Conservation (phyloP, 2,888 invertebrate species). For the Geotrupes spiniger region DNA sequence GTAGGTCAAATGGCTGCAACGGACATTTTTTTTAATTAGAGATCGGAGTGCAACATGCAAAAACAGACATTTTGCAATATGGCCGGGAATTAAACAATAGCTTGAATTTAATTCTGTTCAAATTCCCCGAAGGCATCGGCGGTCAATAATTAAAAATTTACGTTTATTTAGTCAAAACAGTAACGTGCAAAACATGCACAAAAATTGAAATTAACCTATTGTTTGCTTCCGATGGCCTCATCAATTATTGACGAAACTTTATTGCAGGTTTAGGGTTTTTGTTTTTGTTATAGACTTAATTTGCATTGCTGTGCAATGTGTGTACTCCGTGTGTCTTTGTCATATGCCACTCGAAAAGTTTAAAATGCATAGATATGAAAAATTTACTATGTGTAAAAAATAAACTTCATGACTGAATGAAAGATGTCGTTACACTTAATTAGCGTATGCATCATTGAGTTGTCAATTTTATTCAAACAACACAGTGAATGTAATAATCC, state of each 20-base stretch:
- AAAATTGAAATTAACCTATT: slow-evolving; percentile 22
- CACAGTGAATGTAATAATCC: no score
- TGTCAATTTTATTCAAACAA: no score
- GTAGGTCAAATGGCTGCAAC: slow-evolving; percentile 35
- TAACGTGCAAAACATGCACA: slow-evolving; percentile 14
- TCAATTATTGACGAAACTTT: slow-evolving; percentile 20
- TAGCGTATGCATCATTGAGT: no score
- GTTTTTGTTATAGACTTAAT: no score
- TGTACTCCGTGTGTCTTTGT: no score
- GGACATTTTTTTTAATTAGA: slow-evolving; percentile 43
- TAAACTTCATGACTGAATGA: no score
- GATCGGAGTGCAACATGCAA: slow-evolving; percentile 28
- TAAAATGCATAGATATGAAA: no score
- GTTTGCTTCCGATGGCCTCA: slow-evolving; percentile 15
- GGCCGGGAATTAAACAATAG: slow-evolving; percentile 24
- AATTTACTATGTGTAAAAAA: no score
- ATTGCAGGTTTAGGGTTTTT: slow-evolving; percentile 13
- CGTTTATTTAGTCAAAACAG: slow-evolving; percentile 43
- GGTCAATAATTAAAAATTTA: slow-evolving; percentile 48
- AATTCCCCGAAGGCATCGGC: slow-evolving; percentile 44
- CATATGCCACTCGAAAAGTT: no score
- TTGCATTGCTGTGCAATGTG: no score
- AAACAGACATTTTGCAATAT: slow-evolving; percentile 23
- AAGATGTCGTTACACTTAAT: no score
- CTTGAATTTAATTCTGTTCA: slow-evolving; percentile 46